Evolutionary conservation across 2,888 invertebrate genomes (phyloP).

Genomic region (Automeris io): DNA sequence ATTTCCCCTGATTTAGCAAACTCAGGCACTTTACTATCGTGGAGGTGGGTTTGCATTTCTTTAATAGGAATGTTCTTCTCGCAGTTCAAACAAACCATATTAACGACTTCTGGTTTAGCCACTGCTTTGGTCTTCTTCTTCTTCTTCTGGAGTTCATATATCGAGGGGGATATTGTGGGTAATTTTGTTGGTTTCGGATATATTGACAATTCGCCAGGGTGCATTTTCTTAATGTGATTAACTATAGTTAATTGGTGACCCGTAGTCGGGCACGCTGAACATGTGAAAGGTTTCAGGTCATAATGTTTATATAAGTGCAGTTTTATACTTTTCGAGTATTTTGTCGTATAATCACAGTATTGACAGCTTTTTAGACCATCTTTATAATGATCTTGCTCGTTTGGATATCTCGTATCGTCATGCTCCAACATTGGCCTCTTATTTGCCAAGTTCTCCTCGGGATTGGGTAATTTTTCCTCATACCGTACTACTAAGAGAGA

Average conservation of each 20-base stretch:
- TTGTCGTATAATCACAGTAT: conserved; percentile 35
- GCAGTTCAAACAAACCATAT: conserved; percentile 46
- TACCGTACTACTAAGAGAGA: conserved; percentile 55
- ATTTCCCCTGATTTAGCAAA: conserved; percentile 46
- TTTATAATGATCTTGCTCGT: conserved; percentile 32
- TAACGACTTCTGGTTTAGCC: background rate
- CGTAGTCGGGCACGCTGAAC: conserved; percentile 50
- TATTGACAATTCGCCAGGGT: conserved; percentile 27
- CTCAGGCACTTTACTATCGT: conserved; percentile 29
- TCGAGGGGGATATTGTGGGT: conserved; percentile 13
- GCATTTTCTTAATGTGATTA: conserved; percentile 40
- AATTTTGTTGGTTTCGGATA: conserved; percentile 23
- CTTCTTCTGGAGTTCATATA: conserved; percentile 5
- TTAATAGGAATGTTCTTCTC: conserved; percentile 29
- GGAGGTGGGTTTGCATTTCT: conserved; percentile 30
- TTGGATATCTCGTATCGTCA: conserved; percentile 42
- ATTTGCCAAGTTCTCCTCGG: conserved; percentile 23
- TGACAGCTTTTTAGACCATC: conserved; percentile 28
- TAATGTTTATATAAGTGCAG: conserved; percentile 67
- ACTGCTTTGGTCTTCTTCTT: conserved; percentile 12
- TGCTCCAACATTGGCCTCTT: conserved; percentile 29
- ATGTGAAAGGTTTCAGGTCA: conserved; percentile 56
- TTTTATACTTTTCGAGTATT: conserved; percentile 27
- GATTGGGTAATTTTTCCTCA: conserved; percentile 42
- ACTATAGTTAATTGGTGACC: conserved; percentile 34